Evolutionary conservation across 1,140 invertebrate species (phyloP), one percentile per base, ranked within the genome.

Genomic region (Homalodisca vitripennis): DNA sequence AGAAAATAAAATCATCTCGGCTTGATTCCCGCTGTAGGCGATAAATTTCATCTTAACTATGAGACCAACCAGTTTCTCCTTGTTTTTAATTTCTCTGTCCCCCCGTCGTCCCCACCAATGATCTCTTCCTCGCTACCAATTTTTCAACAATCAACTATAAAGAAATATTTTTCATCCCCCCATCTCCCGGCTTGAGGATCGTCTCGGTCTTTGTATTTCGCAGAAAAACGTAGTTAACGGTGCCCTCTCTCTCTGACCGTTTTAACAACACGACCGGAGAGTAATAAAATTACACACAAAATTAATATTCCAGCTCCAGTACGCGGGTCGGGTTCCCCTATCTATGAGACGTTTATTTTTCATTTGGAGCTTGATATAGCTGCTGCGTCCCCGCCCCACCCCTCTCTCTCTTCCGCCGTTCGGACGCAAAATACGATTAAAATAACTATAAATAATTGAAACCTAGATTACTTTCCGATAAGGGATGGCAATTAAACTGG

Each of bases 211-310:
- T 48, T 64, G 30, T 41, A 69, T 62, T 69, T 69, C 26, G 3
- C 26, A 64, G 20, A 64, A 69, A 69, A 69, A 27, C 46, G 55
- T 51, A 64, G 60, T 64, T 63, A 64, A 69, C 60, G 26, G 14
- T 32, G 14, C 20, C 47, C 66, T 62, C 67, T 22, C 31, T 24
- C 67, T 1, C 17, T 32, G 14, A 30, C 41, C 34, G 41, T 27
- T 27, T 53, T 64, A 34, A 63, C 29, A 64, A 22, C 51, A 60
- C 51, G 32, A 69, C 31, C 55, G 27, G 67, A 27, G 32, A 63
- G 46, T 69, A 69, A 69, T 69, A 69, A 69, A 69, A 69, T 69
- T 69, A 69, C 68, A 64, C 68, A 64, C 68, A 69, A 51, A 69
- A 69, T 69, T 69, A 69, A 69, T 69, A 69, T 69, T 64, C 32